phyloP scores from a whole-genome alignment of 1,140 invertebrate genomes.

The Aphaenogaster rudis region DNA sequence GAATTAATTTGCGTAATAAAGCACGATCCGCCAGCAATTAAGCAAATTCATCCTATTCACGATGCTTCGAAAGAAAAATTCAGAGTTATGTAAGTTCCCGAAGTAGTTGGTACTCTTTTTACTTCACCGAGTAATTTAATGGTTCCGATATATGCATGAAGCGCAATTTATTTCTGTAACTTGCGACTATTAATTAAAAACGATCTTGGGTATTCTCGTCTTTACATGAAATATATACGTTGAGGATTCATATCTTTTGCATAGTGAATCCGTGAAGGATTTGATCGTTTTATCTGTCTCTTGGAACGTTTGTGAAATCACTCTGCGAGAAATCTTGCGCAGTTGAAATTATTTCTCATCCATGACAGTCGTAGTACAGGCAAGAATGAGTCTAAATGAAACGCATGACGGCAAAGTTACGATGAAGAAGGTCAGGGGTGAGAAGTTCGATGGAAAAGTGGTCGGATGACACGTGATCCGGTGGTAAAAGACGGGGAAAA shows the following conservation, averaged over 20 bases:
- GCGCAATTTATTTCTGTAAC: constrained; percentile 27
- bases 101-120: constrained; percentile 1
- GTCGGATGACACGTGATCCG: constrained; percentile 20
- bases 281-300: constrained; percentile 6
- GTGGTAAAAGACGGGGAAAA: constrained; percentile 60
- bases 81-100: constrained; percentile 32
- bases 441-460: constrained; percentile 43
- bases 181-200: constrained; percentile 37
- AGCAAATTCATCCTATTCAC: constrained; percentile 56
- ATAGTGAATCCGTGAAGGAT: not conserved
- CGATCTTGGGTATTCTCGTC: not conserved
- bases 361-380: not conserved
- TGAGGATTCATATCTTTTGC: not conserved
- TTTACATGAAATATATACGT: not conserved
- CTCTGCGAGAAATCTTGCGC: constrained; percentile 10
- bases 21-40: constrained; percentile 57
- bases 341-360: constrained; percentile 28
- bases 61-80: constrained; percentile 19
- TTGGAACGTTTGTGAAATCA: constrained; percentile 3
- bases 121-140: constrained; percentile 26
- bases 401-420: constrained; percentile 32
- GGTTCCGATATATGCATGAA: constrained; percentile 36
- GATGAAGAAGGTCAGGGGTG: constrained; percentile 31
- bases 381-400: constrained; percentile 20
- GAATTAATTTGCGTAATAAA: constrained; percentile 62